phyloP scores from a whole-genome alignment of 2,888 invertebrate species.

The Meteorus cinctellus region DNA sequence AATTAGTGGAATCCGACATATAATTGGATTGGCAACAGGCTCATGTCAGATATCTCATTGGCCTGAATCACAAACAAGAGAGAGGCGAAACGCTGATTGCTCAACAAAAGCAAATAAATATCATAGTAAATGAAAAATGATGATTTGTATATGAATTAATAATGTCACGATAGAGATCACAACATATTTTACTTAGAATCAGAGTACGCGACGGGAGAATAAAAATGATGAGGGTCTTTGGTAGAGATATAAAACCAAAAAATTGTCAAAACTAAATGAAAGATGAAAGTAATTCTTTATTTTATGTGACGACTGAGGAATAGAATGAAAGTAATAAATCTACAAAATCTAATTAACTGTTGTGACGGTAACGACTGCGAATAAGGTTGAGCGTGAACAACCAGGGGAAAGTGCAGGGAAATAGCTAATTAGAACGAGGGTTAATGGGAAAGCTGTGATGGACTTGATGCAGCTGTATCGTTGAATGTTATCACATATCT shows the following conservation, averaged over 20 bases:
- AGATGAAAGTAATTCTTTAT: background rate
- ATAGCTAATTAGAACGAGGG: constrained; percentile 8
- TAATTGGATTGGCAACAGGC: too few species aligned
- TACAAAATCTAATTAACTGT: background rate
- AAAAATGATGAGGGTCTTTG: too few species aligned
- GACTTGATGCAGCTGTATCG: background rate
- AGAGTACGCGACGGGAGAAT: too few species aligned
- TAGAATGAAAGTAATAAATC: background rate
- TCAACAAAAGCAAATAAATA: too few species aligned
- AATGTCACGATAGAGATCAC: too few species aligned
- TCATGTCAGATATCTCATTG: too few species aligned
- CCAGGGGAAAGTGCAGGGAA: background rate
- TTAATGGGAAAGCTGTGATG: background rate
- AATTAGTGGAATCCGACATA: too few species aligned
- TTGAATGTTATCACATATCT: constrained; percentile 16
- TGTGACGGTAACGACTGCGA: background rate
- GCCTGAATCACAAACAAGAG: too few species aligned
- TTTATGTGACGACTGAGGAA: background rate
- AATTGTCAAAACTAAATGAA: background rate
- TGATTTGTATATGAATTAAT: too few species aligned
- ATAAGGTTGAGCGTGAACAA: background rate
- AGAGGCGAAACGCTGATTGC: too few species aligned
- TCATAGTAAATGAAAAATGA: too few species aligned
- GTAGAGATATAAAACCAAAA: background rate
- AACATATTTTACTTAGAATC: too few species aligned